Evolutionary conservation across 2,113 vertebrate species (phyloP), one percentile per base, ranked within the genome.

Genomic region (Suncus etruscus): DNA sequence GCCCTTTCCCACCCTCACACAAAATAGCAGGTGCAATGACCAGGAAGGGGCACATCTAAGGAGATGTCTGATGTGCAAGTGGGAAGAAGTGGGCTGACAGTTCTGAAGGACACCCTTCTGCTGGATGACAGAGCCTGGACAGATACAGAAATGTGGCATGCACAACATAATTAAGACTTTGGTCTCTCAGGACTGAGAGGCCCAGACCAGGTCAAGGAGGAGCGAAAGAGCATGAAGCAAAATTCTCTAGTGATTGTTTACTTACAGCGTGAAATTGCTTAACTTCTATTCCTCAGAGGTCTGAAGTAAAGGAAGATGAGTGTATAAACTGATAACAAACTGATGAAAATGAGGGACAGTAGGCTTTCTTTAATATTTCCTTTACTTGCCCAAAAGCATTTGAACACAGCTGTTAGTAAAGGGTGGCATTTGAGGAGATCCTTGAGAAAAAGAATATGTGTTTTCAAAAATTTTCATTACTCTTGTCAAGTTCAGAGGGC

Each of bases 111-210:
- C 39, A 39, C 39, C 39, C 39, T 39, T 39, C 39, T 39, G 3
- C 5, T 82, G 29, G 72, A 47, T 84, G 29, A 31, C 0, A 68
- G 31, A 79, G 25, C 11, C n/a, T 39, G 12, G 29, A 39, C 39
- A 39, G 39, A 39, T 39, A 39, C 39, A 39, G 39, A 39, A 39
- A 39, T 39, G 39, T 39, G 83, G 2, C 16, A 48, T 45, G 8
- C 6, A 61, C 70, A 92, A 79, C 78, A 7, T 68, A 78, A 91
- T 85, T 87, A 86, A 9, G 7, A 91, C 58, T 22, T 16, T 61
- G 58, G 2, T 22, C 58, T 22, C 58, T 61, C 58, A 61, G 27
- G 27, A 29, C 27, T 27, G 65, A 66, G 65, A 66, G 25, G 20
- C 3, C 24, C 24, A 66, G 65, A 29, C 24, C 3, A 29, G 65